These are phyloP conservation scores for Orthonyx spaldingii DNA, from an alignment of 2,113 vertebrate genomes.

Conservation along the genomic window DNA sequence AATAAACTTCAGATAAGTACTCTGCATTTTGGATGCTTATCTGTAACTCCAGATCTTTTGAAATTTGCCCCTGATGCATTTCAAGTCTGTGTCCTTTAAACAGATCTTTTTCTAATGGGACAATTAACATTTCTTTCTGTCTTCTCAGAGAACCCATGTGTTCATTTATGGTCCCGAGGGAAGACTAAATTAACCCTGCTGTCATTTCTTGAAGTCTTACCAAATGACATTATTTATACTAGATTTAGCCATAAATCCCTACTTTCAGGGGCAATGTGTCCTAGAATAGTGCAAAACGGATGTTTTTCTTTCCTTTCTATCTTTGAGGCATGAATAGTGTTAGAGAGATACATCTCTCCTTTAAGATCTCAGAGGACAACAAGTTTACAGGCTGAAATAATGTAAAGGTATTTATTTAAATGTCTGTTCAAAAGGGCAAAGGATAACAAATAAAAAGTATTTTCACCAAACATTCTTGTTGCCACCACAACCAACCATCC, in stretches of 20 bases:
- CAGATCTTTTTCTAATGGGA: background rate
- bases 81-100: background rate
- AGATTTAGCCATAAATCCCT: background rate
- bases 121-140: background rate
- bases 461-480: background rate
- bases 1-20: background rate
- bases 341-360: background rate
- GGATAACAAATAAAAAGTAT: background rate
- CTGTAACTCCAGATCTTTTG: background rate
- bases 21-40: background rate
- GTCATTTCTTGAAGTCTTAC: slow-evolving; percentile 11
- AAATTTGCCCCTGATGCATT: background rate
- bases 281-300: slow-evolving; percentile 11
- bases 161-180: background rate
- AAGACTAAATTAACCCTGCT: background rate
- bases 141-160: background rate
- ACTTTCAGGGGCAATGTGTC: background rate
- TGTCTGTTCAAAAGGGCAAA: background rate
- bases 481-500: background rate
- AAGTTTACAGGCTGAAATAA: background rate
- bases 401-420: background rate
- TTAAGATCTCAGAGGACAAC: background rate
- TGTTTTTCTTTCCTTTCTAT: slow-evolving; percentile 5
- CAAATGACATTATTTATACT: slow-evolving; percentile 15
- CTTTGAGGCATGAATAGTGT: background rate